Percentiles rank a stretch among this genome's conserved stretches.
phyloP scores from a whole-genome alignment of 35 echinoderm and acorn worm genomes.

The Lytechinus pictus region DNA sequence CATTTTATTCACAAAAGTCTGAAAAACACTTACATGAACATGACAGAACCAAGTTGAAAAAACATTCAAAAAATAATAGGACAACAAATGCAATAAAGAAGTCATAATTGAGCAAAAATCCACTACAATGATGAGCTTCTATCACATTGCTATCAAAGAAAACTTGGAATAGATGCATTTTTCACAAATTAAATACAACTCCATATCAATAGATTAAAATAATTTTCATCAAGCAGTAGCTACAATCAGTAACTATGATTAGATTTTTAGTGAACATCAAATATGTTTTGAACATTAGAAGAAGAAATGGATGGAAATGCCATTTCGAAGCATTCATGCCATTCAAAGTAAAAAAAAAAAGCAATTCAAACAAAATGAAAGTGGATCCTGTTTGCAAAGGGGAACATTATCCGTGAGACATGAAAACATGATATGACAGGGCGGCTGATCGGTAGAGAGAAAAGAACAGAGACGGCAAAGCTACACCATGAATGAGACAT shows the following conservation, averaged over 20 bases:
- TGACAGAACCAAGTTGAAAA: neutral
- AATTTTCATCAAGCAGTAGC: no score
- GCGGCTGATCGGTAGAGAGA: neutral
- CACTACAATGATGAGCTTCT: no score
- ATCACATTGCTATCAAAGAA: no score
- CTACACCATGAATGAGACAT: conserved; percentile 1
- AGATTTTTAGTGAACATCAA: no score
- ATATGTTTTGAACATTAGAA: no score
- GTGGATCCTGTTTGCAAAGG: neutral
- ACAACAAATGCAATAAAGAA: neutral
- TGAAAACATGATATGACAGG: neutral
- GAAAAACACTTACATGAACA: neutral
- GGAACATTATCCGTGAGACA: neutral
- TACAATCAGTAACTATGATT: no score
- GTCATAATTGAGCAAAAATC: neutral
- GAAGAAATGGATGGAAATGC: no score
- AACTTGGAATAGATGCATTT: no score
- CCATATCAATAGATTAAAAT: no score
- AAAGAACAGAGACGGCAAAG: neutral
- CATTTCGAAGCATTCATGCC: no score
- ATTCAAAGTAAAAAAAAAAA: neutral
- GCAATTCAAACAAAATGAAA: neutral
- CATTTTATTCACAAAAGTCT: neutral
- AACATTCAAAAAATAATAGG: neutral
- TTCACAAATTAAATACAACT: no score